Conservation (phyloP, 1,140 invertebrate genomes). For the Drosophila sproati region DNA sequence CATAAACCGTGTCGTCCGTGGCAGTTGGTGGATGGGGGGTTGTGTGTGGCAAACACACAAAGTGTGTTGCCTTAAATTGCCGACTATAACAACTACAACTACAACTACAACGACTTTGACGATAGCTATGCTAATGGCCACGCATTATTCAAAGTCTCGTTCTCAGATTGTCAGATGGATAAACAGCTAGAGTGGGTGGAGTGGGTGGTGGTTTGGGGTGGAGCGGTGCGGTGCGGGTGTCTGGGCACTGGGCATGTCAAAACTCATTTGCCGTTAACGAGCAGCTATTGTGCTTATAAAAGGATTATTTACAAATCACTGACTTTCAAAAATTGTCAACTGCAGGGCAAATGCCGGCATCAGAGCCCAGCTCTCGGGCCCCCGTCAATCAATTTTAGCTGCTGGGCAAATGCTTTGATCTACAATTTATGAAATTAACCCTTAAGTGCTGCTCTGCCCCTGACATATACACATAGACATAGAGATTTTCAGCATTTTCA, state of each 20-base stretch:
- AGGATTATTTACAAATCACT: slow-evolving; percentile 84
- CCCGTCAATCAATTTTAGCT: slow-evolving; percentile 19
- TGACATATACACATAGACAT: slow-evolving; percentile 31
- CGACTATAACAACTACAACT: slow-evolving; percentile 45
- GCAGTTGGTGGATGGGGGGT: not conserved
- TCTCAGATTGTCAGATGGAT: slow-evolving; percentile 71
- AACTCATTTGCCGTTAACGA: slow-evolving; percentile 81
- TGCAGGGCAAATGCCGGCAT: slow-evolving; percentile 74
- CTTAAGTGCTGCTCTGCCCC: slow-evolving; percentile 65
- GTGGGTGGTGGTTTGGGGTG: not conserved
- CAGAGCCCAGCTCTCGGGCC: not conserved
- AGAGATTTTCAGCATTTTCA: slow-evolving; percentile 51
- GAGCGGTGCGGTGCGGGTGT: slow-evolving; percentile 23
- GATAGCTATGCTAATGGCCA: slow-evolving; percentile 76
- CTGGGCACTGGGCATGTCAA: slow-evolving; percentile 72
- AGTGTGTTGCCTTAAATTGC: slow-evolving; percentile 75
- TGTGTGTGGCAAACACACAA: not conserved
- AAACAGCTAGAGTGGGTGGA: slow-evolving; percentile 6
- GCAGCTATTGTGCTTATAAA: slow-evolving; percentile 80
- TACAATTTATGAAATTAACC: slow-evolving; percentile 83
- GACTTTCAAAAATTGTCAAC: slow-evolving; percentile 83
- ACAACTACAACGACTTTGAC: slow-evolving; percentile 49
- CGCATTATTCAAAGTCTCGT: slow-evolving; percentile 79
- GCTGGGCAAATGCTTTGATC: slow-evolving; percentile 68
- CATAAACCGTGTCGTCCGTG: not conserved